Evolutionary conservation across 1,140 invertebrate genomes (phyloP).

Genomic region (Penaeus chinensis): DNA sequence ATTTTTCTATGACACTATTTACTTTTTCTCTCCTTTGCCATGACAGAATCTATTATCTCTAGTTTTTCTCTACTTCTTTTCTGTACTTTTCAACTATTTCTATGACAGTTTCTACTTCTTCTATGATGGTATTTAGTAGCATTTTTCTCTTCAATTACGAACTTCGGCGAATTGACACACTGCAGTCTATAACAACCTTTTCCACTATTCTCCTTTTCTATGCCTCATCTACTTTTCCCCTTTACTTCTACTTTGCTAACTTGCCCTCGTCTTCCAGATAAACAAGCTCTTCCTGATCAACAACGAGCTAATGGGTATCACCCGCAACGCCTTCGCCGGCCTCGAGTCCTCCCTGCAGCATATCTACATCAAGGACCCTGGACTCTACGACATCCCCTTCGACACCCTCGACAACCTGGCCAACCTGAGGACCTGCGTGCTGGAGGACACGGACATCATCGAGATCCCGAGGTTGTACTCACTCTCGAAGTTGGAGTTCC

Average conservation of each 20-base stretch:
- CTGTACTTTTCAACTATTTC: too few relatives aligned
- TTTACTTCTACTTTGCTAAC: background rate
- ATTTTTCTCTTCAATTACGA: too few relatives aligned
- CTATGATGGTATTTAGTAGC: too few relatives aligned
- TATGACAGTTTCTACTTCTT: too few relatives aligned
- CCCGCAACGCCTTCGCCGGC: constrained; percentile 63
- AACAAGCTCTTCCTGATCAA: constrained; percentile 60
- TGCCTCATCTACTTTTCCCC: background rate
- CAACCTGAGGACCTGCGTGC: constrained; percentile 59
- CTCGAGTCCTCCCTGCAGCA: constrained; percentile 62
- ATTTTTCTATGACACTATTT: too few relatives aligned
- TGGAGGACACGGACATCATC: constrained; percentile 62
- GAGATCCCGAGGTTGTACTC: constrained; percentile 63
- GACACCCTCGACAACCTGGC: constrained; percentile 63
- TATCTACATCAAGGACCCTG: constrained; percentile 59
- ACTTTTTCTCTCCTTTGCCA: too few relatives aligned
- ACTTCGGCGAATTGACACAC: too few relatives aligned
- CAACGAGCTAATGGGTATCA: constrained; percentile 57
- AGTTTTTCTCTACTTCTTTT: too few relatives aligned
- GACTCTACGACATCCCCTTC: constrained; percentile 57
- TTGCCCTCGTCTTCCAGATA: constrained; percentile 30
- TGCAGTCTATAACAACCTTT: background rate
- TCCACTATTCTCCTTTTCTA: background rate
- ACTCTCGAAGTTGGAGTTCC: constrained; percentile 60
- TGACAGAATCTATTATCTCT: too few relatives aligned